These are phyloP conservation scores for Ianthella basta DNA, from an alignment of 37 sponge, comb jelly and placozoan species.

Conservation along the genomic window DNA sequence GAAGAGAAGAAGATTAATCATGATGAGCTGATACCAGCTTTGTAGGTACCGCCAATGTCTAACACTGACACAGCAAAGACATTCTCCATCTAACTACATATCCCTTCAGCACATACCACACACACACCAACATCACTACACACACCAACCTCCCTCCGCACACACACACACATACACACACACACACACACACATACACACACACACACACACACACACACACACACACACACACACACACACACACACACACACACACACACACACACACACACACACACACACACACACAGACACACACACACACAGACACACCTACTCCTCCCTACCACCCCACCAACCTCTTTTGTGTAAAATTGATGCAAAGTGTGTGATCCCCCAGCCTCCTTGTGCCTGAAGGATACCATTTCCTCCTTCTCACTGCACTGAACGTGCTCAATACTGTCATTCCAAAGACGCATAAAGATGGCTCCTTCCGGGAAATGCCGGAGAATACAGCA, in stretches of 20 bases:
- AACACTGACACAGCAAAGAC: too few species aligned
- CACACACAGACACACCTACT: conserved; percentile 18
- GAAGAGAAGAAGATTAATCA: neutral
- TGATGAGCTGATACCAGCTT: neutral
- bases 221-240: neutral
- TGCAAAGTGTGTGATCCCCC: neutral
- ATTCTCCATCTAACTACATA: too few species aligned
- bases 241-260: neutral
- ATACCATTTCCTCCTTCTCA: neutral
- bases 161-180: neutral
- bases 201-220: conserved; percentile 9
- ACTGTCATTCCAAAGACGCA: conserved; percentile 65
- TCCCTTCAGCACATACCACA: too few species aligned
- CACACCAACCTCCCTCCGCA: neutral
- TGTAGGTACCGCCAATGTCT: too few species aligned
- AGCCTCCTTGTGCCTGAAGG: conserved; percentile 4
- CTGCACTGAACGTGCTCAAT: conserved; percentile 18
- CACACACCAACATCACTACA: neutral
- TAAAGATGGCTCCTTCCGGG: conserved; percentile 49
- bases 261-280: neutral
- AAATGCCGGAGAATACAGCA: conserved; percentile 49
- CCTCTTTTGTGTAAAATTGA: conserved; percentile 11
- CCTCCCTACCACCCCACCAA: neutral
- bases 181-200: conserved; percentile 9
- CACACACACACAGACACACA: conserved; percentile 16